Evolutionary conservation across 2,113 vertebrate genomes (phyloP).

Genomic region (Parus major): DNA sequence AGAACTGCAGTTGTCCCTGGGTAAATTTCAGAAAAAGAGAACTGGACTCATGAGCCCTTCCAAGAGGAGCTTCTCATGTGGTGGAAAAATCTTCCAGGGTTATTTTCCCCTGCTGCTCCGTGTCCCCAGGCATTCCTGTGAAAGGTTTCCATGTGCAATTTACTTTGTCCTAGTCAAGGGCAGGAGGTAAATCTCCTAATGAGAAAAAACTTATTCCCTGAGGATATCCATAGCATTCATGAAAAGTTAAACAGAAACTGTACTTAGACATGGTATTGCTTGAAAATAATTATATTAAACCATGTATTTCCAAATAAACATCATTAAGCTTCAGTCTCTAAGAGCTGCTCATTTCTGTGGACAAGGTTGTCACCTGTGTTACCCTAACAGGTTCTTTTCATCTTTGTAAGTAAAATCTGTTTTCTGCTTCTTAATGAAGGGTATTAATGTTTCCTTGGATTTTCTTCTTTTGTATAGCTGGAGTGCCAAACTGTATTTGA

Average conservation of each 20-base stretch:
- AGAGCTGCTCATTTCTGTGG: neutral
- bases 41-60: neutral
- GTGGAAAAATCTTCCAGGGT: neutral
- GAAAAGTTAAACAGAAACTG: neutral
- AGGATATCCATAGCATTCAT: neutral
- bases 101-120: neutral
- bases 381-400: neutral
- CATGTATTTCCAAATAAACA: neutral
- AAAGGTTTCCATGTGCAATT: neutral
- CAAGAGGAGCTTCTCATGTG: neutral
- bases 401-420: neutral
- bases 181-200: neutral
- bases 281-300: neutral
- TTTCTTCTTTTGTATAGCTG: constrained; percentile 77
- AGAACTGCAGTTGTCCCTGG: neutral
- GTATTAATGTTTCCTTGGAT: constrained; percentile 20
- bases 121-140: neutral
- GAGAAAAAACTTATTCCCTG: neutral
- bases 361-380: neutral
- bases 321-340: neutral
- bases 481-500: constrained; percentile 96
- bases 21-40: neutral
- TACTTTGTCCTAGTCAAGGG: neutral
- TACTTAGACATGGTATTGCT: neutral
- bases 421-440: neutral